Percentiles rank a stretch among this genome's conserved stretches.
These are phyloP conservation scores for Psephotus haematonotus DNA, from an alignment of 2,113 vertebrate genomes.

Conservation along the genomic window DNA sequence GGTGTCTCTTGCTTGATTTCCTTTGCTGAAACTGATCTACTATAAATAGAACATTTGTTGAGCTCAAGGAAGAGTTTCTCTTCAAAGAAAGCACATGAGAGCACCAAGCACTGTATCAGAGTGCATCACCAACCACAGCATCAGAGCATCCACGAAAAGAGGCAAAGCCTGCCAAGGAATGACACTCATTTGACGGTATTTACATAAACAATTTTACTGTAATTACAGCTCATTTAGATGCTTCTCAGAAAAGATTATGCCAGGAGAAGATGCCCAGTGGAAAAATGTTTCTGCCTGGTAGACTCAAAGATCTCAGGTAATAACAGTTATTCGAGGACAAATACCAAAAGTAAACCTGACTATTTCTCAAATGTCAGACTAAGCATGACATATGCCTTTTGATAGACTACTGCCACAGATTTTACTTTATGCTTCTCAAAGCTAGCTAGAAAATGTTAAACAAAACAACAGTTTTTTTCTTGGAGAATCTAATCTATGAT, in stretches of 20 bases:
- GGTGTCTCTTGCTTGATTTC: neutral
- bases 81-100: neutral
- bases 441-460: neutral
- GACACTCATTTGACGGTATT: neutral
- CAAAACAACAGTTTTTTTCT: neutral
- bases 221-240: neutral
- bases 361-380: neutral
- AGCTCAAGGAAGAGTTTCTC: neutral
- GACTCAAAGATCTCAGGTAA: neutral
- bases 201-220: neutral
- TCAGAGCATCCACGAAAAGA: neutral
- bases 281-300: neutral
- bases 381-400: neutral
- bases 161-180: neutral
- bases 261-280: neutral
- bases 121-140: neutral
- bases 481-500: neutral
- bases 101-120: neutral
- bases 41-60: neutral
- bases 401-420: neutral
- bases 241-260: neutral
- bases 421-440: neutral
- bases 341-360: neutral
- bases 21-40: neutral
- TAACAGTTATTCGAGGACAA: neutral